Evolutionary conservation across 2,797 vertebrate species (phyloP), one percentile per base, ranked within the genome.

Genomic region (Otolemur crassicaudatus): DNA sequence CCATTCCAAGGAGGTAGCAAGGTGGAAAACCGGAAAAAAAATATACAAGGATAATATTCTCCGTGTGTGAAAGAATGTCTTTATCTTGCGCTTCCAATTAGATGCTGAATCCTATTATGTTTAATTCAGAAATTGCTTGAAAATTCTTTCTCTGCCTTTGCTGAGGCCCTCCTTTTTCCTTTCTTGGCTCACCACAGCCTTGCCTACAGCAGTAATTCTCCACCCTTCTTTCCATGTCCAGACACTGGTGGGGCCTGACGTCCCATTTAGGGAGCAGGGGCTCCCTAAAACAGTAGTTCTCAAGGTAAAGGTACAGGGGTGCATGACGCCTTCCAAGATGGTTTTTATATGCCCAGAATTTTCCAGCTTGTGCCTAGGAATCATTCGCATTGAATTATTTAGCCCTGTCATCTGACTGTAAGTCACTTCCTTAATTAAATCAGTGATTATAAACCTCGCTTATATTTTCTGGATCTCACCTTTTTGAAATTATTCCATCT

Each of bases 51-150:
- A 82, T 63, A 25, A 17, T 40, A 80, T 27, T 75, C 23, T 67
- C 12, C n/a, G 16, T 0, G 12, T 56, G 83, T 87, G 56, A 58
- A 96, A 91, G 29, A 73, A 40, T 81, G 43, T 29, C 37, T 94
- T 91, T 82, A 53, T 82, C 53, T 93, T 77, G 19, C 9, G 56
- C 10, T 13, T 91, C n/a, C 13, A 31, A 46, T 77, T 53, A 75
- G 43, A 80, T 27, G 91, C 3, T 61, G 60, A 76, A 31, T 75
- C 27, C 23, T 77, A 70, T 89, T 83, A 65, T 31, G 7, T 82
- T 92, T 90, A 70, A 61, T 37, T 90, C 37, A 43, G 49, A 73
- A 90, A 90, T 85, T 82, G 92, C 49, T 93, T 84, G 25, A 93
- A 69, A 76, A 79, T 96, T 82, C 61, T 92, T 4, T 46, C 25